A percentile compares a stretch with the other conserved stretches of the same genome.
Conservation (phyloP, 2,797 vertebrate genomes). For the Aeoliscus strigatus region DNA sequence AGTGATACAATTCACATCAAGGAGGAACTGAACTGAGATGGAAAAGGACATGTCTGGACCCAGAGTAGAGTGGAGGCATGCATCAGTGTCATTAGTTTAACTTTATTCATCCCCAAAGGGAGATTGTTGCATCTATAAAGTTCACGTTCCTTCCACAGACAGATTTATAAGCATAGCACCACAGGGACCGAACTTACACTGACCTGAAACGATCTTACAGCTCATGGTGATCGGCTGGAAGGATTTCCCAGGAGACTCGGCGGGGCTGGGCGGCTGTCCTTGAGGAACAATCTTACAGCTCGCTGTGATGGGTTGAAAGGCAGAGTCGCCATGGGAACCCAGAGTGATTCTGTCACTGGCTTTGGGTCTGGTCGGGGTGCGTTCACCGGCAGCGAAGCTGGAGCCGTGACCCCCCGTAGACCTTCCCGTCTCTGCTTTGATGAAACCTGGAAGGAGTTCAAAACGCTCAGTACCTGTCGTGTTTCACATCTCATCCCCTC, state of each 20-base stretch:
- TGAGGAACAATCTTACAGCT: conserved; percentile 97
- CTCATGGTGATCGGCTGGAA: conserved; percentile 99
- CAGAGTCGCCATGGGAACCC: conserved; percentile 93
- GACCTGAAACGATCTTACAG: conserved; percentile 99
- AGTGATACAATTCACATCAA: too few relatives aligned
- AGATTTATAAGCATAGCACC: too few relatives aligned
- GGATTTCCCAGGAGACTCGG: conserved; percentile 93
- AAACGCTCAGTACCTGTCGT: too few relatives aligned
- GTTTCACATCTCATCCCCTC: too few relatives aligned
- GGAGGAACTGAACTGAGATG: too few relatives aligned
- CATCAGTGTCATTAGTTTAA: too few relatives aligned
- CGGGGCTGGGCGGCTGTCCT: conserved; percentile 85
- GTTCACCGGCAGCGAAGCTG: conserved; percentile 72
- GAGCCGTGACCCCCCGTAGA: conserved; percentile 71
- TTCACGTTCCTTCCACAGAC: too few relatives aligned
- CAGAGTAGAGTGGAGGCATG: too few relatives aligned
- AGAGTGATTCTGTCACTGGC: conserved; percentile 83
- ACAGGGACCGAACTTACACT: too few relatives aligned
- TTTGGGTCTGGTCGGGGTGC: conserved; percentile 86
- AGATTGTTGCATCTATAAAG: too few relatives aligned
- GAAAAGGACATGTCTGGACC: too few relatives aligned
- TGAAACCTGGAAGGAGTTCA: conserved; percentile 66
- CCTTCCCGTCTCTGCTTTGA: conserved; percentile 78
- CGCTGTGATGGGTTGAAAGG: conserved; percentile 96
- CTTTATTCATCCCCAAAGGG: too few relatives aligned